Base-by-base conservation (phyloP, 1,140 invertebrate species). In the Octopus sinensis region DNA sequence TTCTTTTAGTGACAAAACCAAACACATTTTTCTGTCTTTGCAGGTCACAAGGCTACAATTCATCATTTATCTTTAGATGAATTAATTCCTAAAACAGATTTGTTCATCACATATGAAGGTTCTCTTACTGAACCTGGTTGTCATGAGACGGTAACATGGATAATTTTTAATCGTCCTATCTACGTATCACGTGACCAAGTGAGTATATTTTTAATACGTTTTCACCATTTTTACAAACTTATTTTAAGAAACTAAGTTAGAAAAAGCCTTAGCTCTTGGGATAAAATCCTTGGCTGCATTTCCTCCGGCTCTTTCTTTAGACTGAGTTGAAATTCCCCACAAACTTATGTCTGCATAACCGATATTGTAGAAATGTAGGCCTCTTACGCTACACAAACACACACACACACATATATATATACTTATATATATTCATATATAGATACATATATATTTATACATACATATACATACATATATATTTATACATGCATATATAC, bases 161-260 rank as follows among this genome's bases (percentile, higher is more conserved):
- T 89, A 17, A 83, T 89, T 54, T 82, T 88, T 5, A 89, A 89
- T 78, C 84, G 82, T 80, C 87, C 87, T 17, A 83, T 87, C 5
- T 82, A 81, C 73, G 80, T 91, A 7, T 86, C 88, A n/a, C 84
- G 86, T 81, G 82, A 88, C 52, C 88, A 90, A 84, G 89, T 90
- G 81, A 86, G 83, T 54, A n/a, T 5, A 53, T 79, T 12, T 51
- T 62, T 12, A 17, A 62, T 62, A 1, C 4, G 1, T 12, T 62
- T 62, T 1, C 9, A 62, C 4, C 9, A 62, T 12, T 62, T 2
- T 62, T 62, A 9, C 56, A 62, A 62, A 62, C 56, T 17, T 62
- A 4, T 17, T 12, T 62, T 62, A 43, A 43, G 30, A 43, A 43
- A 0, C 30, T 43, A 43, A 43, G 30, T 0, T 43, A 43, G 30